Conservation (phyloP, 2,888 invertebrate species). For the Scelioninae gen. 1 region DNA sequence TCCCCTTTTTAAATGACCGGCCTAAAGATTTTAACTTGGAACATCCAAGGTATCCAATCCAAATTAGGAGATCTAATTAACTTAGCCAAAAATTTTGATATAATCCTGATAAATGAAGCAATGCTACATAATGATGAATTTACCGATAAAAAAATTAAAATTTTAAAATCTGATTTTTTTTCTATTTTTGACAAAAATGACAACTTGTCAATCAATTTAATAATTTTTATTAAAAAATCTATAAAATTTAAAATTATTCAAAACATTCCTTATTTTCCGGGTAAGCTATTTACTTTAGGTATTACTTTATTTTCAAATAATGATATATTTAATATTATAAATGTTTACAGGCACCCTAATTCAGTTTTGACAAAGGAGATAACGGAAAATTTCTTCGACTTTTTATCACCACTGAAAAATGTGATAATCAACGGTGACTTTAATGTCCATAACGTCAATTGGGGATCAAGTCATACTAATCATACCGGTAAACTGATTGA, state of each 20-base stretch:
- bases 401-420: not conserved
- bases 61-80: too few relatives aligned
- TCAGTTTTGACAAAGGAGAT: not conserved
- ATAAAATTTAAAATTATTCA: conserved; percentile 29
- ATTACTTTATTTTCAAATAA: conserved; percentile 6
- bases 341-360: conserved; percentile 23
- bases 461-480: not conserved
- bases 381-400: conserved; percentile 17
- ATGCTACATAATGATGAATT: too few relatives aligned
- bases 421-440: conserved; percentile 24
- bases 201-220: too few relatives aligned
- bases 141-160: too few relatives aligned
- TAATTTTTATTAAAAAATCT: conserved; percentile 21
- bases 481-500: not conserved
- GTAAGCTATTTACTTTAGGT: conserved; percentile 18
- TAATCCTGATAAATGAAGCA: too few relatives aligned
- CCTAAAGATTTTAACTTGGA: too few relatives aligned
- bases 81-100: too few relatives aligned
- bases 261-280: conserved; percentile 17
- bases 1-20: too few relatives aligned
- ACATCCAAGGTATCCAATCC: too few relatives aligned
- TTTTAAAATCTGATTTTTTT: too few relatives aligned
- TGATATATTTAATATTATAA: conserved; percentile 14
- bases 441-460: conserved; percentile 10
- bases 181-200: too few relatives aligned